A percentile compares a stretch with the other conserved stretches of the same genome.
These are phyloP conservation scores for Alaudala cheleensis DNA, from an alignment of 2,113 vertebrate genomes.

Conservation along the genomic window DNA sequence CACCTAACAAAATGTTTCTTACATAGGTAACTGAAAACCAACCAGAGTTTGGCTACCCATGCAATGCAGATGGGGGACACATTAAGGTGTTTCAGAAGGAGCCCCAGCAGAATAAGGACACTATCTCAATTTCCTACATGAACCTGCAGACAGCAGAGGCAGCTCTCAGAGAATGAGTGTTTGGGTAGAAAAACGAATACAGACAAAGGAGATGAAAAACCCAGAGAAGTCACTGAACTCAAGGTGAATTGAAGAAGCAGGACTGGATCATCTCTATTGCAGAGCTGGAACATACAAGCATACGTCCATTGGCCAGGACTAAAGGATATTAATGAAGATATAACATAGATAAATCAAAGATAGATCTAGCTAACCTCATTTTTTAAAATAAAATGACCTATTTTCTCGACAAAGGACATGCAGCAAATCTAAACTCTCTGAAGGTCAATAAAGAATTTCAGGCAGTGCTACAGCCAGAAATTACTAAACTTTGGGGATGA, in stretches of 20 bases:
- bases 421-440: background rate
- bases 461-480: background rate
- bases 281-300: background rate
- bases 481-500: background rate
- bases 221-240: background rate
- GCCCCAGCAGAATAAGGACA: background rate
- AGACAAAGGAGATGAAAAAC: background rate
- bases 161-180: background rate
- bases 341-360: conserved; percentile 2
- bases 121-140: background rate
- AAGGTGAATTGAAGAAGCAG: background rate
- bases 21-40: background rate
- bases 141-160: background rate
- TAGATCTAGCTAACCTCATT: background rate
- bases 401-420: conserved; percentile 4
- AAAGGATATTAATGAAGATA: background rate
- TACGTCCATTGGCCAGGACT: background rate
- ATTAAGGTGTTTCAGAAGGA: background rate
- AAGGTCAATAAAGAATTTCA: conserved; percentile 23
- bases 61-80: background rate
- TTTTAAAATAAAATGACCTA: conserved; percentile 15
- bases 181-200: background rate
- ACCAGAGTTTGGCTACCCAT: background rate
- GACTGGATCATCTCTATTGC: background rate
- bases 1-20: background rate